Percentiles rank a stretch among this genome's conserved stretches.
These are phyloP conservation scores for Hydrolagus affinis DNA, from an alignment of 2,113 vertebrate genomes.

Conservation along the genomic window DNA sequence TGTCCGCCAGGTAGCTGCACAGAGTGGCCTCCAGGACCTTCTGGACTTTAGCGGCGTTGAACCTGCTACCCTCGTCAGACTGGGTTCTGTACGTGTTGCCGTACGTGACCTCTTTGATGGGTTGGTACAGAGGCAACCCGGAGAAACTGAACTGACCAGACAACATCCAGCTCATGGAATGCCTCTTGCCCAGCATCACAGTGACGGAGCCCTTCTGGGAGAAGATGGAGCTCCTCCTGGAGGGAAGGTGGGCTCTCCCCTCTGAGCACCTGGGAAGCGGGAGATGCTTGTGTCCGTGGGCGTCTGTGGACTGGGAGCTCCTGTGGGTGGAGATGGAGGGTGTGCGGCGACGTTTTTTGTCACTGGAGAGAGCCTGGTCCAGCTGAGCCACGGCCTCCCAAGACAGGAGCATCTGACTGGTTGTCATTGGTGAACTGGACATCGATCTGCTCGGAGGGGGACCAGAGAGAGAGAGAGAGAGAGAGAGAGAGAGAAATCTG, in stretches of 20 bases:
- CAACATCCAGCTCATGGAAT: constrained; percentile 52
- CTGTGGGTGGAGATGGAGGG: constrained; percentile 35
- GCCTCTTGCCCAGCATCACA: constrained; percentile 37
- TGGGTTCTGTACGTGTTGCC: constrained; percentile 53
- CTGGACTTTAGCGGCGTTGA: constrained; percentile 39
- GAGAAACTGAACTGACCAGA: constrained; percentile 57
- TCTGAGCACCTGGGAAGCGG: constrained; percentile 37
- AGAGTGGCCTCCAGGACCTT: constrained; percentile 45
- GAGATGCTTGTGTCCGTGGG: constrained; percentile 21
- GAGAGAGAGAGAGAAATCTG: constrained; percentile 25
- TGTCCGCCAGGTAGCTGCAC: constrained; percentile 33
- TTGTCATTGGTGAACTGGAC: constrained; percentile 36
- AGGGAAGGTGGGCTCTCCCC: constrained; percentile 40
- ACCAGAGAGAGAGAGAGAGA: no score
- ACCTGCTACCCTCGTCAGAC: constrained; percentile 48
- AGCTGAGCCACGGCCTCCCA: constrained; percentile 39
- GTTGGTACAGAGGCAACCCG: constrained; percentile 49
- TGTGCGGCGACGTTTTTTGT: not conserved
- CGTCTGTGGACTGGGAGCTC: constrained; percentile 43
- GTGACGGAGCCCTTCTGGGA: constrained; percentile 36
- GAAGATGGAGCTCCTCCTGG: constrained; percentile 51
- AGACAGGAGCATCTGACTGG: constrained; percentile 36
- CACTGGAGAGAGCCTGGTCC: constrained; percentile 33
- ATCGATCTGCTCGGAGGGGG: not conserved
- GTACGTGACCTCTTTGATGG: constrained; percentile 36